These are phyloP conservation scores for Dione vanillae DNA, from an alignment of 2,888 invertebrate species.

Conservation along the genomic window DNA sequence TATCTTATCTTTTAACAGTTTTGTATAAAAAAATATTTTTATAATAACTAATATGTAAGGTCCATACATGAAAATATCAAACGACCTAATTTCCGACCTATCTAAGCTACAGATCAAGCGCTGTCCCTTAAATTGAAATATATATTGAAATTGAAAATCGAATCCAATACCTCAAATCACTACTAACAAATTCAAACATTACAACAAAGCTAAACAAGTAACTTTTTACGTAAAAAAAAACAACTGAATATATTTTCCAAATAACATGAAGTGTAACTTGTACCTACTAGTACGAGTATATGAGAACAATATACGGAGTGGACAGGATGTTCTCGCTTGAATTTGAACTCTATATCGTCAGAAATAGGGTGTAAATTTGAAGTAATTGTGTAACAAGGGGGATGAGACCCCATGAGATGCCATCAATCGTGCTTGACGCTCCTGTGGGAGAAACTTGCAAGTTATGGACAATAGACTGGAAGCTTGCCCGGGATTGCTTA, in stretches of 20 bases:
- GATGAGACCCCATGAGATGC: conserved; percentile 36
- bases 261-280: conserved; percentile 10
- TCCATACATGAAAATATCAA: too few species aligned
- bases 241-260: neutral
- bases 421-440: conserved; percentile 38
- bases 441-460: conserved; percentile 24
- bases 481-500: conserved; percentile 17
- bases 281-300: conserved; percentile 10
- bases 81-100: too few species aligned
- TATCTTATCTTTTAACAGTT: conserved; percentile 10
- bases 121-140: too few species aligned
- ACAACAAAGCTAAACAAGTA: neutral
- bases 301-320: conserved; percentile 22
- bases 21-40: neutral
- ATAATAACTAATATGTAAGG: too few species aligned
- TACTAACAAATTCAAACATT: neutral
- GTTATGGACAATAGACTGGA: conserved; percentile 34
- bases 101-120: too few species aligned
- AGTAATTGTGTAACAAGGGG: neutral
- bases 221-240: conserved; percentile 1
- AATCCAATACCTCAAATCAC: too few species aligned
- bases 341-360: neutral
- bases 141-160: too few species aligned
- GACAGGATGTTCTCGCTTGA: neutral
- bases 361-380: neutral